Percentiles rank a stretch among this genome's conserved stretches.
Evolutionary conservation across 2,797 vertebrate genomes (phyloP).

Genomic region (Fistularia commersonii): DNA sequence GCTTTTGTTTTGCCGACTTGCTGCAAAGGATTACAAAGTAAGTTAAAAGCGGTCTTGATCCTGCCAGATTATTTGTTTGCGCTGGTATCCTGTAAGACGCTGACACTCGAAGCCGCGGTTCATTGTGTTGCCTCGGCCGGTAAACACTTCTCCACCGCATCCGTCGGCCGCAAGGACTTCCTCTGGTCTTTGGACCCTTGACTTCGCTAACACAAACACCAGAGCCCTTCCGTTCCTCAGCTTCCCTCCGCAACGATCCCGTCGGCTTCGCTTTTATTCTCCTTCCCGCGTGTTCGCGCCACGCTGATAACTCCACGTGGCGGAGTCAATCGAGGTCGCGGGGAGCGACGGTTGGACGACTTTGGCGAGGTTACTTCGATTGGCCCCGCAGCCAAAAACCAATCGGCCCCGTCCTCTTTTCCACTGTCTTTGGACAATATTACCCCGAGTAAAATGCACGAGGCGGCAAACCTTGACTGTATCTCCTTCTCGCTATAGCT

Average conservation of each 20-base stretch:
- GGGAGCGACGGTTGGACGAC: constrained; percentile 38
- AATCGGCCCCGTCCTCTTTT: constrained; percentile 30
- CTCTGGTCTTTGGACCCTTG: constrained; percentile 33
- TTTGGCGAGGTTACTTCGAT: constrained; percentile 73
- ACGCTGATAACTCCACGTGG: neutral
- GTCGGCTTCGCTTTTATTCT: neutral
- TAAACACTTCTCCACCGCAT: constrained; percentile 62
- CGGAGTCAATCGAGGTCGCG: neutral
- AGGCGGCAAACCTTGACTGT: constrained; percentile 13
- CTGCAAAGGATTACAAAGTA: constrained; percentile 18
- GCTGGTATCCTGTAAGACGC: constrained; percentile 34
- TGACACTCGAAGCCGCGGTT: constrained; percentile 42
- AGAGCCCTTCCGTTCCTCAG: constrained; percentile 2
- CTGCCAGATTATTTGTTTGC: constrained; percentile 39
- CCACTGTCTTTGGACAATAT: constrained; percentile 5
- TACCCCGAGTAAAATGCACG: constrained; percentile 25
- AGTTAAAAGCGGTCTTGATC: constrained; percentile 41
- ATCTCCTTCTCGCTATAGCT: neutral
- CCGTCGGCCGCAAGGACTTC: constrained; percentile 41
- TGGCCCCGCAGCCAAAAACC: constrained; percentile 51
- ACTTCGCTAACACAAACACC: constrained; percentile 18
- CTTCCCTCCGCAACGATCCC: neutral
- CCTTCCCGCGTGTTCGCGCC: neutral
- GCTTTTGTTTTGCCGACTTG: constrained; percentile 5
- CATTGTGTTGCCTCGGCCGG: constrained; percentile 21